A percentile compares a stretch with the other conserved stretches of the same genome.
Evolutionary conservation across 2,797 vertebrate genomes (phyloP).

Genomic region (Jordanella pulchra): DNA sequence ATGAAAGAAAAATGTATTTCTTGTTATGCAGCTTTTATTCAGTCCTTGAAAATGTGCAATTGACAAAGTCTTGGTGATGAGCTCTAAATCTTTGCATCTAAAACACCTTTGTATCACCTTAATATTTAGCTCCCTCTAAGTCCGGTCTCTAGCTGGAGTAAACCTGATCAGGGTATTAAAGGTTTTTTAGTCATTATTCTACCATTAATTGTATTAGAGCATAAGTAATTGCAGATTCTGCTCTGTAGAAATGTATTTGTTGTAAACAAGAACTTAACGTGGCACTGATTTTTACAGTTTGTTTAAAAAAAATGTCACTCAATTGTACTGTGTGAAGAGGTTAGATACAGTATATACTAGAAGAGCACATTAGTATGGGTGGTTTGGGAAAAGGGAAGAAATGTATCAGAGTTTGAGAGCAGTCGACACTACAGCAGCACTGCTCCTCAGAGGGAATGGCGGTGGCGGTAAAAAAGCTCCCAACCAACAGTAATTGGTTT

Average conservation of each 20-base stretch:
- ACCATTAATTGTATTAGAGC: too few species aligned
- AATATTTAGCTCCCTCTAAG: not conserved
- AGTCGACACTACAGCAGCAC: slow-evolving; percentile 65
- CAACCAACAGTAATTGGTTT: slow-evolving; percentile 85
- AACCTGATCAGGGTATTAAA: not conserved
- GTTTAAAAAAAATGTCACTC: slow-evolving; percentile 24
- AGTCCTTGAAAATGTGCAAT: not conserved
- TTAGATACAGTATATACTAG: slow-evolving; percentile 47
- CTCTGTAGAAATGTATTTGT: not conserved
- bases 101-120: not conserved
- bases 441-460: slow-evolving; percentile 77
- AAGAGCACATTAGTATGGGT: slow-evolving; percentile 67
- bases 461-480: slow-evolving; percentile 67
- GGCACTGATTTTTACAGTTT: slow-evolving; percentile 7
- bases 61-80: not conserved
- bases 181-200: not conserved
- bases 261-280: not conserved
- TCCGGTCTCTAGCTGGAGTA: not conserved
- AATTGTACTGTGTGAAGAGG: slow-evolving; percentile 24
- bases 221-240: not conserved
- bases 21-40: not conserved
- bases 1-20: too few species aligned
- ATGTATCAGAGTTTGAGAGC: slow-evolving; percentile 72
- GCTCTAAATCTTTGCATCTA: not conserved
- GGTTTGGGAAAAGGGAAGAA: slow-evolving; percentile 64